These are phyloP conservation scores for Nesospiza acunhae DNA, from an alignment of 2,113 vertebrate genomes.

Conservation along the genomic window DNA sequence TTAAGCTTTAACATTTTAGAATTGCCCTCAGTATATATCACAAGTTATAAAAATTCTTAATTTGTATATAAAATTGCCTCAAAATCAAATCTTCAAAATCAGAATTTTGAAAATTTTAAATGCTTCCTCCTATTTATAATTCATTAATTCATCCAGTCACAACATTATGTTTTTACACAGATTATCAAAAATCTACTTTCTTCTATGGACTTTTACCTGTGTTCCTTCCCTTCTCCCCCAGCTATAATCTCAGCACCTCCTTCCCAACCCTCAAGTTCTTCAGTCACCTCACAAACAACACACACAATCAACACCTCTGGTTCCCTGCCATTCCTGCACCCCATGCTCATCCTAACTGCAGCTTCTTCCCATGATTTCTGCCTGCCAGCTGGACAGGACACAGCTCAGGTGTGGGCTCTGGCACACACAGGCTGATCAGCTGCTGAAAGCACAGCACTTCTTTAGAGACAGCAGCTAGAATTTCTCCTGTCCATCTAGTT, in stretches of 20 bases:
- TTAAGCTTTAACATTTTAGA: not conserved
- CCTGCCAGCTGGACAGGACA: not conserved
- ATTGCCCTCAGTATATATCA: not conserved
- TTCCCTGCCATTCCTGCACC: not conserved
- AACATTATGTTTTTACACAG: not conserved
- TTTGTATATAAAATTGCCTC: not conserved
- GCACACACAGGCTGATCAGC: not conserved
- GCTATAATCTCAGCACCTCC: not conserved
- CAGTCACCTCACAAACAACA: not conserved
- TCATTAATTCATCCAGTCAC: not conserved
- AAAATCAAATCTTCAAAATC: not conserved
- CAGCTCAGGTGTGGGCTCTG: not conserved
- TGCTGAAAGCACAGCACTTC: not conserved
- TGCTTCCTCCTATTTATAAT: not conserved
- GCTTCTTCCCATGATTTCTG: not conserved
- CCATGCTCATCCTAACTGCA: not conserved
- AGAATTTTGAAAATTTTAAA: not conserved
- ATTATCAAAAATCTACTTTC: not conserved
- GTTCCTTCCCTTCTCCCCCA: not conserved
- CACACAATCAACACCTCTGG: not conserved
- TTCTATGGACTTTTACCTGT: not conserved
- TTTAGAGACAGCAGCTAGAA: not conserved
- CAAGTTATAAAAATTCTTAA: not conserved
- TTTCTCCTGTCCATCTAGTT: not conserved
- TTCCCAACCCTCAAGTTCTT: not conserved